Conservation (phyloP, 1,140 invertebrate species). For the Mizuhopecten yessoensis region DNA sequence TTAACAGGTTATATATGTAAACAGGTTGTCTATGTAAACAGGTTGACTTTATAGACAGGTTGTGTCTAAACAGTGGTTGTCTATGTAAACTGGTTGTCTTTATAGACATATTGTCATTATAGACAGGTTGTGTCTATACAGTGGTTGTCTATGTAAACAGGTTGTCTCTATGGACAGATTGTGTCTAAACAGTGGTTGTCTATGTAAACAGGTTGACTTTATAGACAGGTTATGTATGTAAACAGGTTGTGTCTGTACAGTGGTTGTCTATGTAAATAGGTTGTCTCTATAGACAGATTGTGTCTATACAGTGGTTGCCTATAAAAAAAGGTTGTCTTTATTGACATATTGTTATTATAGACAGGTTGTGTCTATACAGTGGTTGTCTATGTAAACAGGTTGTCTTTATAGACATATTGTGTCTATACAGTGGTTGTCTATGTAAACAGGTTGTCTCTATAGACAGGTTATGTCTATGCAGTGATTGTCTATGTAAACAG, state of each 20-base stretch:
- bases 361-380: no score
- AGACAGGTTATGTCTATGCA: background rate
- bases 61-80: no score
- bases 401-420: background rate
- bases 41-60: no score
- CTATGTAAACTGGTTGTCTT: no score
- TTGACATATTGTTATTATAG: no score
- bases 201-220: background rate
- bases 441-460: background rate
- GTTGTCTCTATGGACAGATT: background rate
- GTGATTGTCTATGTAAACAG: background rate
- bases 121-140: no score
- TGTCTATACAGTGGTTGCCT: no score
- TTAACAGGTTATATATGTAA: background rate
- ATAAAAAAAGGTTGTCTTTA: no score
- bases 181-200: background rate
- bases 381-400: no score
- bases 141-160: background rate
- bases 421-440: background rate
- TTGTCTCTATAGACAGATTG: background rate
- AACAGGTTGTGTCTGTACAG: no score
- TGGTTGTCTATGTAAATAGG: background rate
- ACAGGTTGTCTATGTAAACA: background rate
- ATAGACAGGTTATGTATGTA: background rate
- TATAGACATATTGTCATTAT: no score